A percentile compares a stretch with the other conserved stretches of the same genome.
Conservation (phyloP, 2,888 invertebrate species). For the Polydrusus pterygomalis region DNA sequence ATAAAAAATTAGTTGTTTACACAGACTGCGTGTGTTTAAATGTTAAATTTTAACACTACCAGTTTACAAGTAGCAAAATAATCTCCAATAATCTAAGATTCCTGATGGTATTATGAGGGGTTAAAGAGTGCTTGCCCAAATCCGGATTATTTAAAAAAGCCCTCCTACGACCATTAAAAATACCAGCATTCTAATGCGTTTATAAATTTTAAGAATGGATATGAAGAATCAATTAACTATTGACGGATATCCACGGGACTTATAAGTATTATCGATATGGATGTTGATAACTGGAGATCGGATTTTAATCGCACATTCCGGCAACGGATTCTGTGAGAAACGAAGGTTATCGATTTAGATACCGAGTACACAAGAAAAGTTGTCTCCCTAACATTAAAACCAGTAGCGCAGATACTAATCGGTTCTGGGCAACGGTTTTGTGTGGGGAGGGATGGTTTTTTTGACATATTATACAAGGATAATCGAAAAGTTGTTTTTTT, state of each 20-base stretch:
- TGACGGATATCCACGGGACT: conserved; percentile 39
- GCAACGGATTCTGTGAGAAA: neutral
- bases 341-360: neutral
- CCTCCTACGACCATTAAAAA: conserved; percentile 25
- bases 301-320: neutral
- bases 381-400: too few relatives aligned
- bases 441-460: too few relatives aligned
- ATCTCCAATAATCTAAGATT: conserved; percentile 15
- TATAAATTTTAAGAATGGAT: conserved; percentile 31
- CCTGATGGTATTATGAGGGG: conserved; percentile 20
- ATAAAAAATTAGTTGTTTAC: too few relatives aligned
- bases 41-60: too few relatives aligned
- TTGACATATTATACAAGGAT: too few relatives aligned
- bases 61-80: conserved; percentile 6
- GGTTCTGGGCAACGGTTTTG: too few relatives aligned
- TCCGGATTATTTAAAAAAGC: conserved; percentile 43
- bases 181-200: conserved; percentile 35
- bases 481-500: too few relatives aligned
- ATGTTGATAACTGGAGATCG: neutral
- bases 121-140: conserved; percentile 28
- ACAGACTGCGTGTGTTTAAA: too few relatives aligned
- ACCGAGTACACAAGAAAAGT: neutral
- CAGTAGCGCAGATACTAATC: too few relatives aligned
- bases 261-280: conserved; percentile 9
- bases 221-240: conserved; percentile 47